Evolutionary conservation across 1,140 invertebrate species (phyloP), one percentile per base, ranked within the genome.

Genomic region (Brachionus manjavacas): DNA sequence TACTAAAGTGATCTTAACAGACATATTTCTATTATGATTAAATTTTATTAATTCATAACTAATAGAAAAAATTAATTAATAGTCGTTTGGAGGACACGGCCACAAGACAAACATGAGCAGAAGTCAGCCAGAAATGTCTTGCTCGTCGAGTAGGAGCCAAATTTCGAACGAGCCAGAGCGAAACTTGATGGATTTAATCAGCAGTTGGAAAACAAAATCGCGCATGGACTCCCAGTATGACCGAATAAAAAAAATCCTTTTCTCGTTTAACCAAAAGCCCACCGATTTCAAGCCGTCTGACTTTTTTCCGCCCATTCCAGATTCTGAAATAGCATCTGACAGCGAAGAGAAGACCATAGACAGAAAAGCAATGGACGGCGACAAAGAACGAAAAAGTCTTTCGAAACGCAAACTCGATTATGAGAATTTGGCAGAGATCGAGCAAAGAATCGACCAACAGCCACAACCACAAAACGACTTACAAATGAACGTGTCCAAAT

Each of bases 371-470:
- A 35, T 6, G 7, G 31, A 35, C 0, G 0, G 2, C 0, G 25
- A 76, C 1, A 25, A 46, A 14, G 25, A 23, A 76, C 41, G 72
- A 14, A 49, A 46, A 31, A 49, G 41, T 46, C 46, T 76, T 25
- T 76, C 72, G 4, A 76, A 76, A 25, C 72, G 72, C 12, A 76
- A 76, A 76, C 12, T 76, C 0, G 72, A 76, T 14, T 76, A 76
- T 49, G 43, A 76, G 31, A 14, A 14, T 28, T 25, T 25, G 20
- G 70, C 9, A 7, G 31, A 74, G 35, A 43, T 41, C 20, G n/a
- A 41, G 4, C 9, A 14, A 25, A 4, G 6, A 20, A 14, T 2
- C 14, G 20, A 25, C 12, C n/a, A n/a, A n/a, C n/a, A n/a, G n/a
- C n/a, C 31, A 35, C 31, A 35, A 35, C 7, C 31, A 6, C 31